Base-by-base conservation (phyloP, 2,113 vertebrate species). In the Anser brachyrhynchus region DNA sequence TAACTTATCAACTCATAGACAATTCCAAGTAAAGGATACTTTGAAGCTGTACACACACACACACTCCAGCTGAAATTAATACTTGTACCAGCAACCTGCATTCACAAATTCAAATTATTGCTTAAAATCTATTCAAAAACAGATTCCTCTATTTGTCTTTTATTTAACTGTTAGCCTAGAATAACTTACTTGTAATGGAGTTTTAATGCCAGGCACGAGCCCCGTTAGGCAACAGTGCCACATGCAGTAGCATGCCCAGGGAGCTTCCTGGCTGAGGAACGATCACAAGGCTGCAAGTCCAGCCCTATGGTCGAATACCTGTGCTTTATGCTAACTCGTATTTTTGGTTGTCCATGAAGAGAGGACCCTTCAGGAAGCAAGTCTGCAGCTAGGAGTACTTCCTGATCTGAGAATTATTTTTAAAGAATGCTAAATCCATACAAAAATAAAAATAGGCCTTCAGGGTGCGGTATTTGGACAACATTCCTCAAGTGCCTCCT, bases 401-500 rank as follows among this genome's bases (percentile, higher is more conserved):
- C 20, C 22, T 6, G 8, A 43, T 79, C 0, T 67, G n/a, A 64
- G 37, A 23, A 49, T 81, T 54, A 39, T n/a, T 91, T 59, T 78
- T 7, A 58, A 57, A 78, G 5, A 44, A 44, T 71, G 13, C 23
- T 88, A 69, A 57, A 86, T 70, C 51, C 55, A 13, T 74, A 41
- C 22, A 16, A 54, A 80, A 76, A 46, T 25, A 59, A 64, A 90
- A 84, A n/a, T 11, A 61, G 25, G 13, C 77, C 72, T 81, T 78
- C n/a, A 80, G 49, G 31, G 51, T 92, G 66, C 0, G 1, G 44
- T 90, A 81, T 83, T 91, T 91, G 87, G 46, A 73, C 2, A 1
- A 89, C n/a, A 89, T 88, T 92, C 73, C 46, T 95, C 35, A 87
- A 92, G 81, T 26, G 28, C 39, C 35, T 58, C 84, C 76, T 91